phyloP scores from a whole-genome alignment of 2,797 vertebrate species.

The Chloroceryle amazona region DNA sequence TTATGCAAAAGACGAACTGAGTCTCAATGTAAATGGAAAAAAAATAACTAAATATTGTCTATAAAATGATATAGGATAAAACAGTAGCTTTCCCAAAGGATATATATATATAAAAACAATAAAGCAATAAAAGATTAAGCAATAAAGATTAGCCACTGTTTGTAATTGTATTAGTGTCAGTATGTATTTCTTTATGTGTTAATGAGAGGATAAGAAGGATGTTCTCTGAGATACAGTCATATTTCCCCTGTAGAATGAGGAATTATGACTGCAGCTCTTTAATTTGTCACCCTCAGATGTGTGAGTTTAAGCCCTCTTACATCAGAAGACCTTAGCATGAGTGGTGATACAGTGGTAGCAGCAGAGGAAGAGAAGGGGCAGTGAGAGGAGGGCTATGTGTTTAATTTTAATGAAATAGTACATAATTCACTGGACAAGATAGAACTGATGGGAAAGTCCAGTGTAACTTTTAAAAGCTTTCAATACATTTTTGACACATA shows the following conservation, averaged over 20 bases:
- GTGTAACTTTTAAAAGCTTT: background rate
- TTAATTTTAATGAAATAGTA: background rate
- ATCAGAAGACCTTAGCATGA: background rate
- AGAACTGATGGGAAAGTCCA: background rate
- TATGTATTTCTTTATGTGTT: background rate
- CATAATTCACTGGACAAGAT: background rate
- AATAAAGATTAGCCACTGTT: background rate
- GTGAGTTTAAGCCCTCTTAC: background rate
- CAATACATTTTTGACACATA: background rate
- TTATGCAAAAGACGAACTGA: slow-evolving; percentile 20
- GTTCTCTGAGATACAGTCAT: background rate
- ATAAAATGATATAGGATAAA: slow-evolving; percentile 34
- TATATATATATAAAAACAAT: no score
- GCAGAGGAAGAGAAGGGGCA: background rate
- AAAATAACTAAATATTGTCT: background rate
- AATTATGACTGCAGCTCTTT: background rate
- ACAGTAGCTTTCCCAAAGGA: slow-evolving; percentile 20
- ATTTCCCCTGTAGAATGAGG: background rate
- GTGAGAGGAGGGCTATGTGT: background rate
- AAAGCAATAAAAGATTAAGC: background rate
- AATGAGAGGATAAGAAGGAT: slow-evolving; percentile 23
- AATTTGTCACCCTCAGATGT: background rate
- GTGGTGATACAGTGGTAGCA: background rate
- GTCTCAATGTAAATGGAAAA: slow-evolving; percentile 25
- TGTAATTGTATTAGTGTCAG: slow-evolving; percentile 1